Evolutionary conservation across 2,888 invertebrate species (phyloP).

Genomic region (Pheosia tremula): DNA sequence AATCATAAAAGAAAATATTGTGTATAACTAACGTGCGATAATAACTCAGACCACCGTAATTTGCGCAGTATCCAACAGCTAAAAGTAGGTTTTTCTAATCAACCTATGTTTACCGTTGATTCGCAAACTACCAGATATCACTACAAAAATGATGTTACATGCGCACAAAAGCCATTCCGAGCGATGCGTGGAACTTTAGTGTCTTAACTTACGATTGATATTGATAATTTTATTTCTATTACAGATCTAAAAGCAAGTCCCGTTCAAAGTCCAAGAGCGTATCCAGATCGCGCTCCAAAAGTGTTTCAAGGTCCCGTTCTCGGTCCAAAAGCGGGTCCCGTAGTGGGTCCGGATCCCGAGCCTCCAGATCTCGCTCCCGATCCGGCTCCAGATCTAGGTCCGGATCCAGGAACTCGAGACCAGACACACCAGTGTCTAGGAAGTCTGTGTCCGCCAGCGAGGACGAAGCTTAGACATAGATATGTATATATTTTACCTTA

Average conservation of each 20-base stretch:
- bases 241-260: constrained; percentile 21
- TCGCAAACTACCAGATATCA: too few species aligned
- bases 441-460: constrained; percentile 86
- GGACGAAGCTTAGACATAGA: constrained; percentile 66
- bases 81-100: too few species aligned
- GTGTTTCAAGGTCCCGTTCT: constrained; percentile 40
- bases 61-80: too few species aligned
- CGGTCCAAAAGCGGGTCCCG: constrained; percentile 57
- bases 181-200: too few species aligned
- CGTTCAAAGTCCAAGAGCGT: constrained; percentile 18
- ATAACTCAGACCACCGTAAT: too few species aligned
- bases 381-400: constrained; percentile 68
- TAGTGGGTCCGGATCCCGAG: constrained; percentile 64
- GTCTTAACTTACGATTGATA: too few species aligned
- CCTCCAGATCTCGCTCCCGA: constrained; percentile 72
- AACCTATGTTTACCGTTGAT: too few species aligned
- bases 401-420: constrained; percentile 73
- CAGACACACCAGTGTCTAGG: constrained; percentile 83
- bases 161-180: too few species aligned
- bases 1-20: too few species aligned
- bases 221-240: not conserved
- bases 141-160: too few species aligned
- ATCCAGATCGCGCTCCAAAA: constrained; percentile 6
- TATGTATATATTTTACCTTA: constrained; percentile 34
- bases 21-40: too few species aligned